Conservation (phyloP, 1,140 invertebrate genomes). For the Drosophila pachea region DNA sequence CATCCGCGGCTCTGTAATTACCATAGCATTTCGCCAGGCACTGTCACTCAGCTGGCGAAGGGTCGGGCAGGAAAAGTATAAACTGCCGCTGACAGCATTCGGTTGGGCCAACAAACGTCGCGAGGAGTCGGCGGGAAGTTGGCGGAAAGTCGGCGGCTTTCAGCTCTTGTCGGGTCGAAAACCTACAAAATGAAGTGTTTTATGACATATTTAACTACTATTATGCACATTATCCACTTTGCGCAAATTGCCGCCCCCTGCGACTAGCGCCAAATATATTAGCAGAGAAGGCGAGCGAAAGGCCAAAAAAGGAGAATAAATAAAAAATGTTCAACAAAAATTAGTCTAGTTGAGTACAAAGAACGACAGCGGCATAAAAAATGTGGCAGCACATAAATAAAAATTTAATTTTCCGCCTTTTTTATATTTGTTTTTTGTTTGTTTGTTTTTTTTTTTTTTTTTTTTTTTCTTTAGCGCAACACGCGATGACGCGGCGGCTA, state of each 20-base stretch:
- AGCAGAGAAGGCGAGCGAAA: slow-evolving; percentile 26
- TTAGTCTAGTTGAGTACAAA: slow-evolving; percentile 52
- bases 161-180: slow-evolving; percentile 5
- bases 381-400: slow-evolving; percentile 76
- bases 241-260: slow-evolving; percentile 72
- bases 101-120: slow-evolving; percentile 29
- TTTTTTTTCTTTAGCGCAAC: slow-evolving; percentile 18
- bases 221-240: slow-evolving; percentile 76
- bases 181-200: slow-evolving; percentile 66
- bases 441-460: slow-evolving; percentile 9
- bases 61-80: slow-evolving; percentile 25
- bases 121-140: neutral
- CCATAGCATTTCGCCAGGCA: slow-evolving; percentile 47
- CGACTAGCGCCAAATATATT: slow-evolving; percentile 59
- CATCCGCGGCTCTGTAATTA: slow-evolving; percentile 43
- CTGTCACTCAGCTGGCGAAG: slow-evolving; percentile 39
- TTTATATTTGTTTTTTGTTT: slow-evolving; percentile 19
- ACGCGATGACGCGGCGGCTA: slow-evolving; percentile 66
- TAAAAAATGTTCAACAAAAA: slow-evolving; percentile 22
- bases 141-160: slow-evolving; percentile 3
- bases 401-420: slow-evolving; percentile 64
- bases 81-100: slow-evolving; percentile 65
- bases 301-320: slow-evolving; percentile 37
- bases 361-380: slow-evolving; percentile 60
- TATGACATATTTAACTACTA: slow-evolving; percentile 77